Conservation (phyloP, 2,113 vertebrate species). For the Triplophysa tibetana region DNA sequence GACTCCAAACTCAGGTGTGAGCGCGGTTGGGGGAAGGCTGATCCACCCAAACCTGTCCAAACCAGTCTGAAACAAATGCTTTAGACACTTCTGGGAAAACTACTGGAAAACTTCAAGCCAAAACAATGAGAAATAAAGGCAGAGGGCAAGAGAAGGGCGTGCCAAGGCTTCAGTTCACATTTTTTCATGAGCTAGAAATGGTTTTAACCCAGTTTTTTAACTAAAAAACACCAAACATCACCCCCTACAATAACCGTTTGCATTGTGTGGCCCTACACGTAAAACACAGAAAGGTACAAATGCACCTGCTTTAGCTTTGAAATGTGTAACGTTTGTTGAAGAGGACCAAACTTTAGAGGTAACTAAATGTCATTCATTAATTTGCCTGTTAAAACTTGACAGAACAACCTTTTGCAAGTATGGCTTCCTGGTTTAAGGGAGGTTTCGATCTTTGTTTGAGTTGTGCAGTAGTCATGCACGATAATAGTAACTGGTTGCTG, state of each 20-base stretch:
- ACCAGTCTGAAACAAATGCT: slow-evolving; percentile 61
- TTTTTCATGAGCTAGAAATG: neutral
- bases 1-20: slow-evolving; percentile 47
- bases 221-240: too few species aligned
- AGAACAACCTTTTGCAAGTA: neutral
- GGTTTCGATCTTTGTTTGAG: neutral
- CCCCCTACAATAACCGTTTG: neutral
- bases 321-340: too few species aligned
- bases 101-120: neutral
- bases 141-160: neutral
- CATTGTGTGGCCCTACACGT: too few species aligned
- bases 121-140: slow-evolving; percentile 25
- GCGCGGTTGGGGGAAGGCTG: slow-evolving; percentile 24
- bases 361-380: too few species aligned
- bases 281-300: too few species aligned
- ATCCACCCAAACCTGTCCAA: slow-evolving; percentile 64
- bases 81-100: slow-evolving; percentile 49
- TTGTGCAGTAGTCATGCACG: neutral
- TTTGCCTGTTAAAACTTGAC: slow-evolving; percentile 30
- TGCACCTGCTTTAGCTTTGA: too few species aligned
- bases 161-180: neutral
- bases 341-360: too few species aligned
- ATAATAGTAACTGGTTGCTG: neutral
- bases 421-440: neutral
- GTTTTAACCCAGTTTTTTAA: neutral